Evolutionary conservation across 2,888 invertebrate species (phyloP).

Genomic region (Tachina lurida): DNA sequence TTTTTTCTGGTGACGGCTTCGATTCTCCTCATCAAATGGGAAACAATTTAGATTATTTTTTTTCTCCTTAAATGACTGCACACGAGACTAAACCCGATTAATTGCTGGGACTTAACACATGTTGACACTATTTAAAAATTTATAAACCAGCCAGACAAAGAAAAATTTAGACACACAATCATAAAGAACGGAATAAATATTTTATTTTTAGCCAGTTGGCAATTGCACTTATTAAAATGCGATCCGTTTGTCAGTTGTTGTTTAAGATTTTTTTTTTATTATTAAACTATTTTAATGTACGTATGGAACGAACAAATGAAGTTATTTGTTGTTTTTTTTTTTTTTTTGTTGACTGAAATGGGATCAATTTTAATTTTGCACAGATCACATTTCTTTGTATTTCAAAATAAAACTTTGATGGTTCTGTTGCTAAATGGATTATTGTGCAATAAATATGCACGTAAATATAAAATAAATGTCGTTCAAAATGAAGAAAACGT

Average conservation of each 20-base stretch:
- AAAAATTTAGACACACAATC: constrained; percentile 46
- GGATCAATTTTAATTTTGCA: constrained; percentile 57
- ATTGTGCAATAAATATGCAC: constrained; percentile 11
- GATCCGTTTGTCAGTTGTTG: constrained; percentile 52
- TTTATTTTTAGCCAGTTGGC: constrained; percentile 67
- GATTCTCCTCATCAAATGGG: too few relatives aligned
- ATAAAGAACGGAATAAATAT: constrained; percentile 60
- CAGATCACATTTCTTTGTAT: constrained; percentile 59
- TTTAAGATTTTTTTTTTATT: constrained; percentile 42
- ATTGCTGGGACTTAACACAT: constrained; percentile 9
- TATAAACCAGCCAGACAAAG: constrained; percentile 47
- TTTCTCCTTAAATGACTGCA: neutral
- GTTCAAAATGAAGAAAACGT: neutral
- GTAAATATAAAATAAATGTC: constrained; percentile 12
- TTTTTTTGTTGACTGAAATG: constrained; percentile 42
- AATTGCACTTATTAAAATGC: constrained; percentile 68
- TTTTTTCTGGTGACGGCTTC: too few relatives aligned
- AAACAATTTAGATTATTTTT: too few relatives aligned
- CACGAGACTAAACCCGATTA: constrained; percentile 19
- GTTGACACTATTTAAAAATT: constrained; percentile 39
- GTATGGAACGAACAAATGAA: neutral
- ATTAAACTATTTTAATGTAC: constrained; percentile 31
- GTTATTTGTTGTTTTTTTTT: neutral
- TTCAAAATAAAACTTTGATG: constrained; percentile 41
- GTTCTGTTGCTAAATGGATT: neutral